Percentiles rank a stretch among this genome's conserved stretches.
Conservation (phyloP, 2,113 vertebrate species). For the Corydoras sp. region DNA sequence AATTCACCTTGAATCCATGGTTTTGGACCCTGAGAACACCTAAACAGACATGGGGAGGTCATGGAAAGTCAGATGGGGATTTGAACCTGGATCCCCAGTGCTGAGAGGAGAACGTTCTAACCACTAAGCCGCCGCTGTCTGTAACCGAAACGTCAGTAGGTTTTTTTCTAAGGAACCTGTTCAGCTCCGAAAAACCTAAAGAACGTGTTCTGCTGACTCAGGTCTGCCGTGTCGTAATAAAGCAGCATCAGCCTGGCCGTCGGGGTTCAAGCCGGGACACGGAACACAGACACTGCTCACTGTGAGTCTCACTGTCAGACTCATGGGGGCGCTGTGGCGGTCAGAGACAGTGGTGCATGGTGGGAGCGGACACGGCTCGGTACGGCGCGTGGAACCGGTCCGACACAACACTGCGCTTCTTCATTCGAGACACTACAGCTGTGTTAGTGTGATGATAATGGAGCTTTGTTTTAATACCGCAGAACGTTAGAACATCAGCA, state of each 20-base stretch:
- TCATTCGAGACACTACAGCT: conserved; percentile 36
- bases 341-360: conserved; percentile 43
- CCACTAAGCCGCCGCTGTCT: no score
- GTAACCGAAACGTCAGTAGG: no score
- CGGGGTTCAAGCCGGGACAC: neutral
- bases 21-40: no score
- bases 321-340: conserved; percentile 47
- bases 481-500: no score
- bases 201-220: neutral
- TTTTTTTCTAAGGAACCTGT: neutral
- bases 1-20: no score
- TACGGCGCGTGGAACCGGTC: conserved; percentile 51
- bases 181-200: neutral
- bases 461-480: neutral
- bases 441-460: neutral
- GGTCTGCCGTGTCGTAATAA: neutral
- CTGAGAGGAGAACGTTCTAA: no score
- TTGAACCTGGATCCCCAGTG: no score
- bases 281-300: neutral
- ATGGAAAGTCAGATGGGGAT: no score
- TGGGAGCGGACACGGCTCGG: conserved; percentile 56
- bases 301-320: neutral
- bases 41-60: no score
- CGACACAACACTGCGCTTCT: conserved; percentile 60
- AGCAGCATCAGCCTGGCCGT: neutral